Conservation (phyloP, 2,113 vertebrate genomes). For the Aspidoscelis tigris region DNA sequence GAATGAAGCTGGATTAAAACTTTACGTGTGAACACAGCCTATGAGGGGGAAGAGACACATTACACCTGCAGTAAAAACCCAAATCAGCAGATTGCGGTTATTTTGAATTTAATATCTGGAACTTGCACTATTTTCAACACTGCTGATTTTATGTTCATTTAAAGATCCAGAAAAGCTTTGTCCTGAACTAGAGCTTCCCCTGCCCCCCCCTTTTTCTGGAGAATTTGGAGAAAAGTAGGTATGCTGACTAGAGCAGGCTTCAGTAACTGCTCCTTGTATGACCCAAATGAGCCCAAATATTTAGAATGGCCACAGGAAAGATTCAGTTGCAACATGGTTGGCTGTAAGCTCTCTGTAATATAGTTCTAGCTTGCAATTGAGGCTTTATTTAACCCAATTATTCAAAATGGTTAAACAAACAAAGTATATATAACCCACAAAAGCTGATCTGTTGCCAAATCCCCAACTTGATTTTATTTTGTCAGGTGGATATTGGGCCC, state of each 20-base stretch:
- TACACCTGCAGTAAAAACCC: background rate
- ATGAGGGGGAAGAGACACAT: background rate
- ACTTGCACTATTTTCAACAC: too few relatives aligned
- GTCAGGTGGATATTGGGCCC: conserved; percentile 8
- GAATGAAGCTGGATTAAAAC: too few relatives aligned
- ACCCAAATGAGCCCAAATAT: background rate
- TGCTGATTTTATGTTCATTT: too few relatives aligned
- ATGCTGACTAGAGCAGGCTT: background rate
- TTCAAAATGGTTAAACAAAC: conserved; percentile 1
- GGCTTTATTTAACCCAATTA: background rate
- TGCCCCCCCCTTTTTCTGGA: background rate
- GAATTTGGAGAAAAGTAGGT: background rate
- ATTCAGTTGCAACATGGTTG: background rate
- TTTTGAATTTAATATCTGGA: background rate
- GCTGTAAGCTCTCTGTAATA: accelerated
- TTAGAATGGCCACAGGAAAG: background rate
- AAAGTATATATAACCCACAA: conserved; percentile 21
- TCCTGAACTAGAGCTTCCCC: too few relatives aligned
- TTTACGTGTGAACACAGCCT: too few relatives aligned
- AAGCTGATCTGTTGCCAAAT: conserved; percentile 22
- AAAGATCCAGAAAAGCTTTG: background rate
- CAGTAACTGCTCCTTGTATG: conserved; percentile 11
- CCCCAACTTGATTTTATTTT: background rate
- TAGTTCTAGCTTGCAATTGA: background rate
- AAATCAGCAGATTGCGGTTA: background rate